These are phyloP conservation scores for Mesochorus sp. DNA, from an alignment of 2,888 invertebrate species.

Conservation along the genomic window DNA sequence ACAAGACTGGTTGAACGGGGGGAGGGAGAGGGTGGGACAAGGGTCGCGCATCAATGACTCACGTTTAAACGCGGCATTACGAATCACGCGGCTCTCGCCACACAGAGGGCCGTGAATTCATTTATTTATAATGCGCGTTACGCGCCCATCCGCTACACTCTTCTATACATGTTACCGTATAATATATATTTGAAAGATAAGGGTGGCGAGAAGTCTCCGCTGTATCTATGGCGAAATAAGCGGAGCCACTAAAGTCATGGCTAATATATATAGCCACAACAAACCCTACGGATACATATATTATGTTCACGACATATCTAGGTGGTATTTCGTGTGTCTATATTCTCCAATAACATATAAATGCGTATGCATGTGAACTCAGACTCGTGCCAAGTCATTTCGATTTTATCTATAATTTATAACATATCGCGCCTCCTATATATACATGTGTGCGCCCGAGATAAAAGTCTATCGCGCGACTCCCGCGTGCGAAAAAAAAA, in stretches of 20 bases:
- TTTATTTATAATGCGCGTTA: conserved; percentile 64
- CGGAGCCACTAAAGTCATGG: conserved; percentile 48
- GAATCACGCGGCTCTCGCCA: conserved; percentile 53
- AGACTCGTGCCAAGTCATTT: conserved; percentile 35
- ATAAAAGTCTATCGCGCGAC: conserved; percentile 36
- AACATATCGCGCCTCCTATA: conserved; percentile 60
- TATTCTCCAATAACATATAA: neutral
- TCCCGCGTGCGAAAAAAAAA: neutral
- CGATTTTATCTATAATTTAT: conserved; percentile 63
- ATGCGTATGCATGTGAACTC: conserved; percentile 4
- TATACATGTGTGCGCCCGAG: too few relatives aligned
- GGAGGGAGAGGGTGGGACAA: neutral
- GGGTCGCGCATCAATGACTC: conserved; percentile 59
- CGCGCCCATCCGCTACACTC: conserved; percentile 44
- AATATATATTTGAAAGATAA: conserved; percentile 43
- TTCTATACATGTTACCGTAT: neutral
- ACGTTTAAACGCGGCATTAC: conserved; percentile 64
- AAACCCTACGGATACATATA: conserved; percentile 45
- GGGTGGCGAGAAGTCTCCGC: conserved; percentile 50
- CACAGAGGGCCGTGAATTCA: conserved; percentile 53
- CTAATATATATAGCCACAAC: conserved; percentile 46
- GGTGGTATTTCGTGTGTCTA: conserved; percentile 4
- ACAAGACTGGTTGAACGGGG: conserved; percentile 13
- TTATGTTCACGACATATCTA: conserved; percentile 37
- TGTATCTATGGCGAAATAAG: conserved; percentile 41